Conservation (phyloP, 2,797 vertebrate species). For the Pangasius djambal region DNA sequence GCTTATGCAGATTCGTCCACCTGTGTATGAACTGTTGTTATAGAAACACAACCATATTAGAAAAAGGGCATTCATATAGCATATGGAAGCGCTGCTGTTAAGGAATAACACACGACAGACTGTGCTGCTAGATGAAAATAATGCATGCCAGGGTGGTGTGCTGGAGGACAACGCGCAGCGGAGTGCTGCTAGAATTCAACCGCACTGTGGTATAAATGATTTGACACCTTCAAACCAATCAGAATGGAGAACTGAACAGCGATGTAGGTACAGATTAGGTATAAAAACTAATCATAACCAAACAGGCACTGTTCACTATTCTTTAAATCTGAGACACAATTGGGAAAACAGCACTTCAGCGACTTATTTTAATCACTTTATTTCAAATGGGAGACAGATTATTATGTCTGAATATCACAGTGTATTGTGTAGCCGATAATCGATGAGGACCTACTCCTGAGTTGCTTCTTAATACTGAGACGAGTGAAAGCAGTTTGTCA, state of each 20-base stretch:
- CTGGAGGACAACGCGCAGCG: background rate
- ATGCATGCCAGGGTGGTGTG: background rate
- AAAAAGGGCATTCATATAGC: background rate
- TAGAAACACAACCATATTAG: background rate
- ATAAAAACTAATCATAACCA: too few relatives aligned
- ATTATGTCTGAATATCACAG: background rate
- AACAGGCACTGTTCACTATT: background rate
- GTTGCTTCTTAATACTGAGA: background rate
- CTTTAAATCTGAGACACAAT: too few relatives aligned
- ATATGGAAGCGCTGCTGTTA: background rate
- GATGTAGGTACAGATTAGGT: too few relatives aligned
- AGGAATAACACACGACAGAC: background rate
- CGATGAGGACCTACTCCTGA: background rate
- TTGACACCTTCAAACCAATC: background rate
- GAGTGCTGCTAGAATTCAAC: background rate
- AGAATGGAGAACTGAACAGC: background rate
- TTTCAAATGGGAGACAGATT: background rate
- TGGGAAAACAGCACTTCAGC: background rate
- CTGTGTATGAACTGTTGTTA: too few relatives aligned
- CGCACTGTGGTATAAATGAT: background rate
- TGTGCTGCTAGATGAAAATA: background rate
- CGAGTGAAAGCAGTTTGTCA: background rate
- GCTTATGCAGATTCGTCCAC: background rate
- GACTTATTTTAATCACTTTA: background rate
- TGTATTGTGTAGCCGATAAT: background rate